These are phyloP conservation scores for Leistus spinibarbis DNA, from an alignment of 2,888 invertebrate species.

Conservation along the genomic window DNA sequence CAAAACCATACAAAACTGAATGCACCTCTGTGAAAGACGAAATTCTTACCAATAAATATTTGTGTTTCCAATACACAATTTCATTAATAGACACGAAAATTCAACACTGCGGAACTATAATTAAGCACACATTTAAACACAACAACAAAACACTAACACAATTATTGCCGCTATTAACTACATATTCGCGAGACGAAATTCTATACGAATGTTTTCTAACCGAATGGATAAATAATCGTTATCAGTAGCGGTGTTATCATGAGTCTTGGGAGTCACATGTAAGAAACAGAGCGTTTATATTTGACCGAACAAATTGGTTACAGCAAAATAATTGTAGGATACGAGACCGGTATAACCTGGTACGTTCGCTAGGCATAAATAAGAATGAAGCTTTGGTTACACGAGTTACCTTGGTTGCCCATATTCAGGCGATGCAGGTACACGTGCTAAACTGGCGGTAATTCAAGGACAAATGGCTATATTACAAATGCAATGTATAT, in stretches of 20 bases:
- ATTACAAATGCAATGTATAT: too few species aligned
- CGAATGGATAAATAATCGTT: background rate
- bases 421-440: conserved; percentile 17
- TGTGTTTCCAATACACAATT: background rate
- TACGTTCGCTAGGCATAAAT: background rate
- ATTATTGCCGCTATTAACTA: background rate
- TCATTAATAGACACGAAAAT: background rate
- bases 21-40: background rate
- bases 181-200: background rate
- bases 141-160: background rate
- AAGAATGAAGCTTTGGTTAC: background rate
- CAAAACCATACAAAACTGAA: background rate
- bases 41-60: conserved; percentile 1
- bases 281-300: background rate
- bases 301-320: background rate
- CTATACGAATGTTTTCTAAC: background rate
- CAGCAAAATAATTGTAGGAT: background rate
- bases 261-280: background rate
- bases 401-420: conserved; percentile 6
- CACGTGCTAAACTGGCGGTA: conserved; percentile 17
- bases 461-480: conserved; percentile 14
- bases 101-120: background rate
- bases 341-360: background rate
- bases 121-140: background rate
- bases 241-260: conserved; percentile 3